These are phyloP conservation scores for Rhinophrynus dorsalis DNA, from an alignment of 2,797 vertebrate genomes.

Conservation along the genomic window DNA sequence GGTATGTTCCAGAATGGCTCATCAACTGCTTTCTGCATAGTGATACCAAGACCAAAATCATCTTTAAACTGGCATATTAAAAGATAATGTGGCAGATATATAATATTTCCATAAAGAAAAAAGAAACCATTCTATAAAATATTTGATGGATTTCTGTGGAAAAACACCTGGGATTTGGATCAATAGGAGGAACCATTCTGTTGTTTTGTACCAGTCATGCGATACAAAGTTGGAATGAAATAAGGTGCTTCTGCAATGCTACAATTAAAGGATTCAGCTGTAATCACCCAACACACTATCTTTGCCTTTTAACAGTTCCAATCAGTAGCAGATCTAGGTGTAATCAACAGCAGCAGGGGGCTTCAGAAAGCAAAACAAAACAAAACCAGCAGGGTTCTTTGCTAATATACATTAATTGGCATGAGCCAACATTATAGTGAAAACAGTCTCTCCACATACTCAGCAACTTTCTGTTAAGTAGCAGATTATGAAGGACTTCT, in stretches of 20 bases:
- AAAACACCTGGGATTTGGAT: not conserved
- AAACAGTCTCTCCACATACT: constrained; percentile 34
- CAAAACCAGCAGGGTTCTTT: constrained; percentile 80
- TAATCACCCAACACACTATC: constrained; percentile 68
- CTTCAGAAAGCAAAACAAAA: constrained; percentile 82
- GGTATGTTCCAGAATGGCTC: too few relatives aligned
- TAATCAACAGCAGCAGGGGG: constrained; percentile 85
- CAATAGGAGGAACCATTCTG: not conserved
- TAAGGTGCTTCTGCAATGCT: constrained; percentile 65
- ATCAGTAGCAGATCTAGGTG: constrained; percentile 83
- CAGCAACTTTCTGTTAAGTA: constrained; percentile 36
- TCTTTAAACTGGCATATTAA: too few relatives aligned
- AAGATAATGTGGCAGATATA: too few relatives aligned
- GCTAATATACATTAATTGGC: constrained; percentile 75
- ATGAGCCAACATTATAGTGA: constrained; percentile 62
- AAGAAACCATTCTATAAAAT: not conserved
- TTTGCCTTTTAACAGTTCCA: constrained; percentile 79
- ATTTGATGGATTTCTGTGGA: not conserved
- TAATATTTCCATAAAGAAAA: too few relatives aligned
- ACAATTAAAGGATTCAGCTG: constrained; percentile 76
- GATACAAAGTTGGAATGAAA: constrained; percentile 23
- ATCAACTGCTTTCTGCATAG: too few relatives aligned
- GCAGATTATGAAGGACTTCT: constrained; percentile 8
- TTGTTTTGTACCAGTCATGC: constrained; percentile 4
- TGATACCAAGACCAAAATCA: too few relatives aligned